These are phyloP conservation scores for Dysmachus trigonus DNA, from an alignment of 2,888 invertebrate species.

Conservation along the genomic window DNA sequence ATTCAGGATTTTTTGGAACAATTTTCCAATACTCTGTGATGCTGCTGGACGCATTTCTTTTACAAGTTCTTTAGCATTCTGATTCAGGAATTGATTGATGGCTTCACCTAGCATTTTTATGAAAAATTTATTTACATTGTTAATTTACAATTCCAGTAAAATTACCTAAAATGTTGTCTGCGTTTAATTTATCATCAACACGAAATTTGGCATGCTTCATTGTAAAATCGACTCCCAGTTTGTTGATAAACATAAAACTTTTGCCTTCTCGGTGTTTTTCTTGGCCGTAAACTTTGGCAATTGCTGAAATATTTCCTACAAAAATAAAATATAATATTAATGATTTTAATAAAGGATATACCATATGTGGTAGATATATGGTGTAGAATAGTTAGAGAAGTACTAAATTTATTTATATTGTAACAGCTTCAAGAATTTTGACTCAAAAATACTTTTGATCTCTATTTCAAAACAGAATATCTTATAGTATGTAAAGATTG, in stretches of 20 bases:
- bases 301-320: constrained; percentile 73
- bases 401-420: too few relatives aligned
- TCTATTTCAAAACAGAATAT: too few relatives aligned
- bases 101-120: constrained; percentile 70
- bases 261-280: constrained; percentile 70
- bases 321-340: background rate
- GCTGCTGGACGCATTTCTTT: constrained; percentile 85
- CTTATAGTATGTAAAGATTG: too few relatives aligned
- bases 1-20: constrained; percentile 78
- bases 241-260: constrained; percentile 75
- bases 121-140: background rate
- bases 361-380: too few relatives aligned
- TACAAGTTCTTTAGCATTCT: constrained; percentile 81
- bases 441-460: too few relatives aligned
- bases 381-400: too few relatives aligned
- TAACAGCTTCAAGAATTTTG: too few relatives aligned
- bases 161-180: constrained; percentile 78
- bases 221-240: constrained; percentile 76
- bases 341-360: background rate
- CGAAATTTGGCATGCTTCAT: constrained; percentile 76
- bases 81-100: constrained; percentile 85
- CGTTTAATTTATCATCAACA: constrained; percentile 76
- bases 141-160: background rate
- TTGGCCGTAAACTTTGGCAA: constrained; percentile 76
- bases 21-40: constrained; percentile 74